phyloP scores from a whole-genome alignment of 2,113 vertebrate genomes.

The Megaleporinus macrocephalus region DNA sequence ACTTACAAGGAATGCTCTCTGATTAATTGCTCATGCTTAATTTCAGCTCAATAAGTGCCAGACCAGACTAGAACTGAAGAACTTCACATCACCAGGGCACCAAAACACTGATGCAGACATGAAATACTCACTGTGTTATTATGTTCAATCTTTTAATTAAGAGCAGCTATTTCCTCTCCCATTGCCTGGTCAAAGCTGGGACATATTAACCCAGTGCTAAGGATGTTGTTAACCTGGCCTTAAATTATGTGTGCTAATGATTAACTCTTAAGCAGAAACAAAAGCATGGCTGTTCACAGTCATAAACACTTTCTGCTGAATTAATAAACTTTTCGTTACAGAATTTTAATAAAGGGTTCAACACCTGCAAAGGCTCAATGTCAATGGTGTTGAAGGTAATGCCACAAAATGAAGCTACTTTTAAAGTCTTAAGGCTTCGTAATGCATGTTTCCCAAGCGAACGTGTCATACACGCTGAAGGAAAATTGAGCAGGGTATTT shows the following conservation, averaged over 20 bases:
- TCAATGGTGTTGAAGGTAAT: constrained; percentile 23
- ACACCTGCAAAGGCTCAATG: constrained; percentile 56
- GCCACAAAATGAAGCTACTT: background rate
- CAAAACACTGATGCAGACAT: constrained; percentile 39
- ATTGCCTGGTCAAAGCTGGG: constrained; percentile 67
- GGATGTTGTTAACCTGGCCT: constrained; percentile 58
- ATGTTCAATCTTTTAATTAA: constrained; percentile 62
- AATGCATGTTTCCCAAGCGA: background rate
- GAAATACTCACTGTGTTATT: constrained; percentile 56
- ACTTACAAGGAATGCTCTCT: background rate
- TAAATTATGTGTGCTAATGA: constrained; percentile 56
- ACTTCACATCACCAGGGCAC: constrained; percentile 51
- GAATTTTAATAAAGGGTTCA: constrained; percentile 61
- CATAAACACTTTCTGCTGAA: constrained; percentile 61
- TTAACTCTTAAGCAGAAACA: constrained; percentile 62
- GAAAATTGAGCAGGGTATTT: constrained; percentile 50
- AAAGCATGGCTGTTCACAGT: constrained; percentile 62
- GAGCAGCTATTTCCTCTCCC: constrained; percentile 64
- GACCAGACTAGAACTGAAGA: constrained; percentile 46
- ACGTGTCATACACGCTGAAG: constrained; percentile 15
- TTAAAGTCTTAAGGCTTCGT: background rate
- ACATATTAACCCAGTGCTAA: constrained; percentile 65
- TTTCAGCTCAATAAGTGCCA: constrained; percentile 14
- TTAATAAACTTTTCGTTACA: constrained; percentile 66
- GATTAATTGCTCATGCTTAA: constrained; percentile 18